Evolutionary conservation across 2,888 invertebrate species (phyloP), one percentile per base, ranked within the genome.

Genomic region (Spilarctia lutea): DNA sequence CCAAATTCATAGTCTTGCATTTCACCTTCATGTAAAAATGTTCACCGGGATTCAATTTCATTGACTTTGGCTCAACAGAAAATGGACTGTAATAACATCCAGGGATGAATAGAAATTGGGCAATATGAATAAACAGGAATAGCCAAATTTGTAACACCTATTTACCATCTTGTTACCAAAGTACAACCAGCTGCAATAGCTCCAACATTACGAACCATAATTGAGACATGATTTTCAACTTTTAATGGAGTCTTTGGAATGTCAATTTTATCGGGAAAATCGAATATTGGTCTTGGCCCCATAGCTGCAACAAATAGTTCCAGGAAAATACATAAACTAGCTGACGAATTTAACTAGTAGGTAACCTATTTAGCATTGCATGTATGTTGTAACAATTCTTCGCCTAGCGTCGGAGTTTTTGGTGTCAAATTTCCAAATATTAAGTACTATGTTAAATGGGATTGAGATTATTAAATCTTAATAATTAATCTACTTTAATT

Each of bases 1-100:
- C 96, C 33, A 94, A 83, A 78, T 91, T 90, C 85, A 92, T 91
- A 0, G 97, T 96, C 84, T 94, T 94, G 82, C 97, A 96, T 39
- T 87, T 87, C n/a, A 97, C 87, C 77, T 88, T 94, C 0, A 97
- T 85, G 80, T 96, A 94, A 68, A 96, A 89, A 67, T 91, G 94
- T 81, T 96, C 93, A 39, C 94, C 91, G 10, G 96, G 93, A 48
- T 91, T 91, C 68, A 97, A 87, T 78, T 93, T 92, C 1, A 94
- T 96, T 56, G 96, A 96, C 76, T 92, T 90, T 1, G 97, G 97
- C 72, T 93, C 88, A 13, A 96, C 93, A 73, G 92, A 92, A 89
- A 97, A 97, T 24, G 96, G 96, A 77, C 96, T 96, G 86, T 52
- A 89, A 92, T 69, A 65, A 27, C 20, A 60, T 67, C 11, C 4